A percentile compares a stretch with the other conserved stretches of the same genome.
Evolutionary conservation across 2,113 vertebrate species (phyloP).

Genomic region (Campylomormyrus tamandua): DNA sequence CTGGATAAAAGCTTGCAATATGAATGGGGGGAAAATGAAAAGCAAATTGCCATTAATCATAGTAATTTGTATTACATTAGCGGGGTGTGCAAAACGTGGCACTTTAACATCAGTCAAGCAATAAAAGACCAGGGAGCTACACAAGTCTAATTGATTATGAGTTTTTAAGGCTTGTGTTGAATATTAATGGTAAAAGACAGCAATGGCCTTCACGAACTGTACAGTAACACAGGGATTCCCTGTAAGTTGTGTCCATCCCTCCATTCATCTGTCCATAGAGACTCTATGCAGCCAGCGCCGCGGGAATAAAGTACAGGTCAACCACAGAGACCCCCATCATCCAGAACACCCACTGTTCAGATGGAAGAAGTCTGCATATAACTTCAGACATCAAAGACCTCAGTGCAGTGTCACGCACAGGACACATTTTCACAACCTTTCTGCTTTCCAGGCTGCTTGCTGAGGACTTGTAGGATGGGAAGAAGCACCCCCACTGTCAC

Average conservation of each 20-base stretch:
- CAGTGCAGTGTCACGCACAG: constrained; percentile 5
- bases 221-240: neutral
- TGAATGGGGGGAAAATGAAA: constrained; percentile 18
- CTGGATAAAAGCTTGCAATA: constrained; percentile 20
- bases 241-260: neutral
- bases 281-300: constrained; percentile 7
- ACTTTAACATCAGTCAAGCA: constrained; percentile 23
- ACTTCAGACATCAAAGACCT: neutral
- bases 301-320: constrained; percentile 10
- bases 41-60: constrained; percentile 26
- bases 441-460: neutral
- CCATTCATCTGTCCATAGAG: neutral
- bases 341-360: constrained; percentile 18
- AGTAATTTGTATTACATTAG: constrained; percentile 30
- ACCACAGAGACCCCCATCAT: neutral
- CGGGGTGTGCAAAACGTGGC: constrained; percentile 19
- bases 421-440: neutral
- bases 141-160: constrained; percentile 24
- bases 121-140: constrained; percentile 25
- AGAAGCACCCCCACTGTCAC: neutral
- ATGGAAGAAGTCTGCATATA: neutral
- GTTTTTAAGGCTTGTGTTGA: constrained; percentile 26
- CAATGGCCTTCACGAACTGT: neutral
- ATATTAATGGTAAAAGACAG: constrained; percentile 16
- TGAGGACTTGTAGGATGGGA: neutral